Evolutionary conservation across 2,797 vertebrate genomes (phyloP).

Genomic region (Syngnathus acus): DNA sequence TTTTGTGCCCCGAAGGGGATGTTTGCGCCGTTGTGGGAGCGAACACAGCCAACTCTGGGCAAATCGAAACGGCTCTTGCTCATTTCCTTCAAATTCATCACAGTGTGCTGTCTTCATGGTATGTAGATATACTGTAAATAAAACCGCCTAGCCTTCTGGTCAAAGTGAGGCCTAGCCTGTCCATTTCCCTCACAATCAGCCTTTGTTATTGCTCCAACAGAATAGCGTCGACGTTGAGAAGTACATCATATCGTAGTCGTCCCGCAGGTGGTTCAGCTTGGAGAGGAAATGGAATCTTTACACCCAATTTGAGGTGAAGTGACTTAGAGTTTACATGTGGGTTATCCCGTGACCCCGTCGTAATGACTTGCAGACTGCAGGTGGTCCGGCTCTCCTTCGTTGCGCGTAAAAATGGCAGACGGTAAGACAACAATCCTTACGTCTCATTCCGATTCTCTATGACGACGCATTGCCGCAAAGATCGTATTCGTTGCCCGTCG

Average conservation of each 20-base stretch:
- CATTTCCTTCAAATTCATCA: too few species aligned
- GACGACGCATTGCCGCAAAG: slow-evolving; percentile 11
- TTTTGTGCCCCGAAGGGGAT: too few species aligned
- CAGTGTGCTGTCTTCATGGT: too few species aligned
- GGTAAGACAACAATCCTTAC: not conserved
- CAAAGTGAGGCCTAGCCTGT: not conserved
- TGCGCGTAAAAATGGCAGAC: slow-evolving; percentile 70
- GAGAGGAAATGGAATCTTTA: slow-evolving; percentile 99
- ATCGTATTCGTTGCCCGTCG: slow-evolving; percentile 30
- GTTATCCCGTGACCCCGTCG: slow-evolving; percentile 84
- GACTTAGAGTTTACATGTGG: slow-evolving; percentile 94
- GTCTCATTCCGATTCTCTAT: slow-evolving; percentile 32
- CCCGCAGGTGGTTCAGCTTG: slow-evolving; percentile 95
- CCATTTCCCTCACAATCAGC: not conserved
- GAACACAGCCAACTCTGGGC: too few species aligned
- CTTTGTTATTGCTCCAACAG: slow-evolving; percentile 25
- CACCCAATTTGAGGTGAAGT: slow-evolving; percentile 99
- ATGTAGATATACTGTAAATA: too few species aligned
- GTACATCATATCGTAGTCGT: slow-evolving; percentile 72
- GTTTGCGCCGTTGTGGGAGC: too few species aligned
- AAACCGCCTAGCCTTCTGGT: too few species aligned
- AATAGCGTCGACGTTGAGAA: slow-evolving; percentile 35
- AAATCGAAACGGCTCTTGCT: too few species aligned
- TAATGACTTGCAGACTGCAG: slow-evolving; percentile 97
- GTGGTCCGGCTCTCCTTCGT: slow-evolving; percentile 79